Conservation (phyloP, 2,888 invertebrate genomes). For the Peribatodes rhomboidaria region DNA sequence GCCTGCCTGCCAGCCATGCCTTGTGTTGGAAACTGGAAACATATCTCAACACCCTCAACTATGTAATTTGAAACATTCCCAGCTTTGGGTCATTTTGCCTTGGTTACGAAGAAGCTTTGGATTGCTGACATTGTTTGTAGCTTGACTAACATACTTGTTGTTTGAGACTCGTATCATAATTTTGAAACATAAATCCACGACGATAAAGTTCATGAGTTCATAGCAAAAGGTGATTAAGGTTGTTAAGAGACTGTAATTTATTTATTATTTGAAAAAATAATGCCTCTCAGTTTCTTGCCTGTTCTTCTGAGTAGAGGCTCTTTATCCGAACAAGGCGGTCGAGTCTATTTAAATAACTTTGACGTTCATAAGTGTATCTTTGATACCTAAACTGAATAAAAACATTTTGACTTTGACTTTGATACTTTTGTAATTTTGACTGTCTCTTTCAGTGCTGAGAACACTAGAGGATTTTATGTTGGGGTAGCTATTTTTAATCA, state of each 20-base stretch:
- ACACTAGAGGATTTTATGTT: neutral
- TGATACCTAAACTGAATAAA: too few species aligned
- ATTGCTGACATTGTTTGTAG: slow-evolving; percentile 36
- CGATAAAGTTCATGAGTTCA: neutral
- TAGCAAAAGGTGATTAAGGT: too few species aligned
- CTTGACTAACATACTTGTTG: slow-evolving; percentile 28
- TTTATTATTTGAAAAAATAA: too few species aligned
- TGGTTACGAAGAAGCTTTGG: slow-evolving; percentile 35
- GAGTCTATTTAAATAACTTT: too few species aligned
- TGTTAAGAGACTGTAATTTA: too few species aligned
- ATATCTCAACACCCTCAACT: slow-evolving; percentile 54
- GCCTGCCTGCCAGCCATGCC: slow-evolving; percentile 21
- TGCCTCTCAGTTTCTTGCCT: too few species aligned
- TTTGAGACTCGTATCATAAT: slow-evolving; percentile 2
- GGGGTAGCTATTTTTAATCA: neutral
- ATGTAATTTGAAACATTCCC: slow-evolving; percentile 58
- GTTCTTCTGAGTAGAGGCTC: too few species aligned
- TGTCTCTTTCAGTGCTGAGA: neutral
- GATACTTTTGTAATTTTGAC: neutral
- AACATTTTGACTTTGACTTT: too few species aligned
- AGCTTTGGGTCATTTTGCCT: slow-evolving; percentile 49
- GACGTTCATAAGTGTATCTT: too few species aligned
- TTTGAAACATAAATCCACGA: neutral
- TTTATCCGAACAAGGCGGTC: too few species aligned
- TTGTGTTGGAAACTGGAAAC: slow-evolving; percentile 48